These are phyloP conservation scores for rabbit (Oryctolagus cuniculus) DNA, from an alignment of 2,113 vertebrate genomes.

Conservation along the genomic window DNA sequence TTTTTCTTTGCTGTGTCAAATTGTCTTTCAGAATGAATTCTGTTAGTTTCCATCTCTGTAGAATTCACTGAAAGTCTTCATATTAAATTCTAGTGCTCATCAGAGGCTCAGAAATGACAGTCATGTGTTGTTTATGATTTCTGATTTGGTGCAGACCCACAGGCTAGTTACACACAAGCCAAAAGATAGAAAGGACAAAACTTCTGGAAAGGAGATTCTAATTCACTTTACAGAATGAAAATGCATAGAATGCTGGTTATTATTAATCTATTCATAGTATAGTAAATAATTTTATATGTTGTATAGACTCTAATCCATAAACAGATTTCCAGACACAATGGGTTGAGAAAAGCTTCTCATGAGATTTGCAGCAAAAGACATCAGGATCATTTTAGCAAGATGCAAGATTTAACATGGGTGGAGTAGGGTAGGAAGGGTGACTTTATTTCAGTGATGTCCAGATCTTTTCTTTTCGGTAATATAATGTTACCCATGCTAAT, in stretches of 20 bases:
- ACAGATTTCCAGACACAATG: background rate
- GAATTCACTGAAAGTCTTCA: conserved; percentile 35
- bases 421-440: background rate
- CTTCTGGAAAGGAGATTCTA: background rate
- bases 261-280: background rate
- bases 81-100: conserved; percentile 19
- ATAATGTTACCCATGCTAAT: background rate
- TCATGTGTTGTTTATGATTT: background rate
- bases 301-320: background rate
- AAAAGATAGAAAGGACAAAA: background rate
- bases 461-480: background rate
- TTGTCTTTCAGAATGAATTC: conserved; percentile 5
- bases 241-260: background rate
- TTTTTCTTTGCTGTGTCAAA: conserved; percentile 6
- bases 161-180: background rate
- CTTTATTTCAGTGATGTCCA: background rate
- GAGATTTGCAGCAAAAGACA: background rate
- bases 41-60: conserved; percentile 39
- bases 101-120: background rate
- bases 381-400: background rate
- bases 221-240: background rate
- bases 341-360: background rate
- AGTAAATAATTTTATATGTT: background rate
- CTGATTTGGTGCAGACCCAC: background rate
- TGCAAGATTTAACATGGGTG: background rate